These are phyloP conservation scores for Astropecten irregularis DNA, from an alignment of 53 echinoderm and acorn worm genomes.

Conservation along the genomic window DNA sequence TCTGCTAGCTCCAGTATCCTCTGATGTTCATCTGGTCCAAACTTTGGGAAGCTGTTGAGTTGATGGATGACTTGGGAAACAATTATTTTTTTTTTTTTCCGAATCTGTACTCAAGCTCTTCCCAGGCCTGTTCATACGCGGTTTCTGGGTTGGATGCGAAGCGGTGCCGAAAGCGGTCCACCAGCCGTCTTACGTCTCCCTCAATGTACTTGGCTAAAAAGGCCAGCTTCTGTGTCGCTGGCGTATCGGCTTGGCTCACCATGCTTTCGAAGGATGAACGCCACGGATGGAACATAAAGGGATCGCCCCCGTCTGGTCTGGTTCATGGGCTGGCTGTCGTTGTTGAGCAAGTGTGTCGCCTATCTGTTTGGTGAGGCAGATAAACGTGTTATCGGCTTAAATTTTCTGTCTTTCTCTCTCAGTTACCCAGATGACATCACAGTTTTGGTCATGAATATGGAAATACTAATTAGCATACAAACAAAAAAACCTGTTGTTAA, in stretches of 20 bases:
- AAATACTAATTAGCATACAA: too few relatives aligned
- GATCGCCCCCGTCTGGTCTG: conserved; percentile 48
- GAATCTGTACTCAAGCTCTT: conserved; percentile 56
- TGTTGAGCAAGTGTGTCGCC: conserved; percentile 37
- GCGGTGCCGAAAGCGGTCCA: conserved; percentile 48
- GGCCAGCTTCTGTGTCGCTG: conserved; percentile 27
- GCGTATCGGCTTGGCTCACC: conserved; percentile 19
- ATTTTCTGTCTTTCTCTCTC: too few relatives aligned
- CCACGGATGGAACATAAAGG: conserved; percentile 61
- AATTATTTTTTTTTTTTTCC: conserved; percentile 38
- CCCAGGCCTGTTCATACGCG: conserved; percentile 38
- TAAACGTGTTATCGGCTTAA: not conserved
- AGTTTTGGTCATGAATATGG: too few relatives aligned
- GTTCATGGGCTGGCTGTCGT: conserved; percentile 59
- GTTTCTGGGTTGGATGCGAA: conserved; percentile 10
- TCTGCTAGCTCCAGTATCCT: conserved; percentile 34
- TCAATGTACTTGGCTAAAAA: conserved; percentile 40
- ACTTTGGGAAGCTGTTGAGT: conserved; percentile 28
- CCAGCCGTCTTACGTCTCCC: conserved; percentile 34
- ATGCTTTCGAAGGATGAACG: conserved; percentile 37
- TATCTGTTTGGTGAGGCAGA: conserved; percentile 37
- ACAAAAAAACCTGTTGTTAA: too few relatives aligned
- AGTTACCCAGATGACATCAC: too few relatives aligned
- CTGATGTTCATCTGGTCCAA: not conserved
- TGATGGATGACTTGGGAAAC: conserved; percentile 2